Percentiles rank a stretch among this genome's conserved stretches.
Conservation (phyloP, 2,888 invertebrate genomes). For the Apotomis betuletana region DNA sequence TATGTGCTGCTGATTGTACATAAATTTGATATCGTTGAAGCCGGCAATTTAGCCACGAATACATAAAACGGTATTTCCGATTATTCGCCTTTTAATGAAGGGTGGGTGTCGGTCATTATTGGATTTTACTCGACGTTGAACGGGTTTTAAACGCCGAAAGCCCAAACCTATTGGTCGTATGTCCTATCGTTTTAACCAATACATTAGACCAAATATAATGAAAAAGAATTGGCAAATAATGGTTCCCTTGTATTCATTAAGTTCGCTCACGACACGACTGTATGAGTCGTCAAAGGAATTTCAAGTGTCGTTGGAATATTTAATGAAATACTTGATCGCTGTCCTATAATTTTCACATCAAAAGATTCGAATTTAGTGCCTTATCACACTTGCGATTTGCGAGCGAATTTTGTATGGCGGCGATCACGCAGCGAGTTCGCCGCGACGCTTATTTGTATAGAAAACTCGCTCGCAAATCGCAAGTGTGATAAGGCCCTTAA, state of each 20-base stretch:
- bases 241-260: constrained; percentile 40
- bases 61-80: constrained; percentile 52
- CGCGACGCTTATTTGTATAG: too few relatives aligned
- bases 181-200: neutral
- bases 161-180: neutral
- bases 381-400: too few relatives aligned
- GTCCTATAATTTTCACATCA: neutral
- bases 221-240: neutral
- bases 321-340: constrained; percentile 8
- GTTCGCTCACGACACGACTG: constrained; percentile 40
- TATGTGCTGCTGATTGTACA: too few relatives aligned
- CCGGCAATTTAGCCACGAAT: constrained; percentile 44
- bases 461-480: too few relatives aligned
- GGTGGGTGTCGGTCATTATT: constrained; percentile 51
- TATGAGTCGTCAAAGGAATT: constrained; percentile 29
- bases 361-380: neutral
- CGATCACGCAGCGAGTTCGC: too few relatives aligned
- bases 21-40: too few relatives aligned
- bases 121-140: constrained; percentile 49
- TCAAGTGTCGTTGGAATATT: constrained; percentile 15
- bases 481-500: too few relatives aligned
- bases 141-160: constrained; percentile 46
- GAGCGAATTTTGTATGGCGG: too few relatives aligned
- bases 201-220: neutral
- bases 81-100: constrained; percentile 51